Percentiles rank a stretch among this genome's conserved stretches.
Conservation (phyloP, 53 echinoderm and acorn worm species). For the Zoroaster sp. region DNA sequence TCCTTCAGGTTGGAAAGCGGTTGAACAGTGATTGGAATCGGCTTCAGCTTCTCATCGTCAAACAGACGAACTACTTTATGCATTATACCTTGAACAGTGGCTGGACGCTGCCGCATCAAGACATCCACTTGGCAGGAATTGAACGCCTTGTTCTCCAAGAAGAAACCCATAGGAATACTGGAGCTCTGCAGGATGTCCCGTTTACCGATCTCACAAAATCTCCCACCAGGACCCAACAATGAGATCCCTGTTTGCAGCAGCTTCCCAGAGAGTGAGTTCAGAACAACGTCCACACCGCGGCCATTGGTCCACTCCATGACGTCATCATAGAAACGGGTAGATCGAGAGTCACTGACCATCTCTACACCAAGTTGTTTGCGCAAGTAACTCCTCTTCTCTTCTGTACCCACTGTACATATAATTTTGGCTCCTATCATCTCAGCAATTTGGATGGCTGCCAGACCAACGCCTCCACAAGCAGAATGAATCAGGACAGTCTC, state of each 20-base stretch:
- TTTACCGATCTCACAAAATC: conserved; percentile 74
- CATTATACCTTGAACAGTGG: conserved; percentile 49
- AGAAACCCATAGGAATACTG: conserved; percentile 55
- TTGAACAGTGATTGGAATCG: conserved; percentile 69
- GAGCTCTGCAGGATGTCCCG: conserved; percentile 56
- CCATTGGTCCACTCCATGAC: conserved; percentile 65
- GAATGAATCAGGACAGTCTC: conserved; percentile 84
- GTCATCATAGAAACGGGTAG: conserved; percentile 61
- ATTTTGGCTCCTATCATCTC: conserved; percentile 67
- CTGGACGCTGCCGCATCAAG: conserved; percentile 54
- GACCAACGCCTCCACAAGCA: conserved; percentile 63
- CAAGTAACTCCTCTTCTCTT: conserved; percentile 39
- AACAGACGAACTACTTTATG: conserved; percentile 62
- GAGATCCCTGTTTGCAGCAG: conserved; percentile 69
- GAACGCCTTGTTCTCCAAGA: conserved; percentile 76
- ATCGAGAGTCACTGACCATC: conserved; percentile 47
- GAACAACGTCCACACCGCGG: conserved; percentile 77
- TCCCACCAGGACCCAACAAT: conserved; percentile 69
- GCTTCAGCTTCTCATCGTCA: conserved; percentile 57
- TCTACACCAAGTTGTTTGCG: conserved; percentile 56
- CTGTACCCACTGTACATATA: conserved; percentile 59
- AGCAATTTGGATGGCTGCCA: conserved; percentile 85
- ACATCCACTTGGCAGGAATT: conserved; percentile 74
- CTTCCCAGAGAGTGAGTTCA: conserved; percentile 74
- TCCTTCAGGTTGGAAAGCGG: conserved; percentile 45